These are phyloP conservation scores for Clistopyga incitator DNA, from an alignment of 2,888 invertebrate species.

Conservation along the genomic window DNA sequence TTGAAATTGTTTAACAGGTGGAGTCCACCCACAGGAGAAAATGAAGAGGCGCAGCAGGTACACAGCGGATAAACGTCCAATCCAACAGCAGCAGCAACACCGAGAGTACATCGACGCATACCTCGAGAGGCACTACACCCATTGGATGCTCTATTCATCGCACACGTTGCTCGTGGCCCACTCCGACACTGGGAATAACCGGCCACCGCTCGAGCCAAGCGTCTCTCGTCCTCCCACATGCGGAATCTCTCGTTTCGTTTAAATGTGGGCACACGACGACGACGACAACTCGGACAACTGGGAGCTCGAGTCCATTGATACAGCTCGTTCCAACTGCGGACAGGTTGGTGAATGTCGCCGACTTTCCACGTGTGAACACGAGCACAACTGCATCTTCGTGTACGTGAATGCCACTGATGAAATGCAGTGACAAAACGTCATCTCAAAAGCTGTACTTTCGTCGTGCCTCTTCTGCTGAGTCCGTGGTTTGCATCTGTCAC, in stretches of 20 bases:
- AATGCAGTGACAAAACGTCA: neutral
- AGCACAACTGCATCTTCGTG: neutral
- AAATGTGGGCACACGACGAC: neutral
- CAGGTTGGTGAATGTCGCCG: slow-evolving; percentile 14
- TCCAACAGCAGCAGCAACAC: neutral
- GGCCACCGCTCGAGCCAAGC: slow-evolving; percentile 56
- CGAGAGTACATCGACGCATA: slow-evolving; percentile 32
- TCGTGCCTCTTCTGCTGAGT: too few relatives aligned
- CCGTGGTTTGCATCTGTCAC: too few relatives aligned
- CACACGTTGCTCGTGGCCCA: slow-evolving; percentile 73
- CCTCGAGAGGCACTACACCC: slow-evolving; percentile 55
- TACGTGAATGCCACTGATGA: neutral
- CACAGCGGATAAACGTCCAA: slow-evolving; percentile 24
- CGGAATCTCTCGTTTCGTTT: slow-evolving; percentile 66
- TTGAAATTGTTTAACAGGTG: neutral
- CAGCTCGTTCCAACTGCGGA: slow-evolving; percentile 12
- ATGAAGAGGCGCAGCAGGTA: slow-evolving; percentile 13
- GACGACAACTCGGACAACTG: neutral
- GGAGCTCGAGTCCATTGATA: slow-evolving; percentile 26
- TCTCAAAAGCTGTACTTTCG: neutral
- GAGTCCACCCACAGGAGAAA: neutral
- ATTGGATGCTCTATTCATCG: slow-evolving; percentile 73
- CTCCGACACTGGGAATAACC: slow-evolving; percentile 75
- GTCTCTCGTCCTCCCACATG: slow-evolving; percentile 69
- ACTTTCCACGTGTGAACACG: slow-evolving; percentile 4